Base-by-base conservation (phyloP, 2,888 invertebrate genomes). In the Poecilus cupreus region DNA sequence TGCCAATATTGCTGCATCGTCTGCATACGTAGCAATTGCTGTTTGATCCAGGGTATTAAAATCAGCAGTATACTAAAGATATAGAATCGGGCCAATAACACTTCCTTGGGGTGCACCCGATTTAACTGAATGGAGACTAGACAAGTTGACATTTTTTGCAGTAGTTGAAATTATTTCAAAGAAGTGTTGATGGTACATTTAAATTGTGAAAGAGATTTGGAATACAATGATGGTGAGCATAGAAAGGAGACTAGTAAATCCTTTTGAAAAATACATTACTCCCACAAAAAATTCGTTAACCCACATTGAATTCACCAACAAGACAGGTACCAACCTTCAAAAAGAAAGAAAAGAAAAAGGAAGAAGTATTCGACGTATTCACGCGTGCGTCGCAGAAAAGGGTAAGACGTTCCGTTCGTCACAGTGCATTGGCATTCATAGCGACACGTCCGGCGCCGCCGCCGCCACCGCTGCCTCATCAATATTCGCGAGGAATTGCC, bases 401-500 rank as follows among this genome's bases (percentile, higher is more conserved):
- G 37, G 37, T 32, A 68, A 68, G 72, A 72, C 72, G 72, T 70
- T 43, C 64, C 60, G 60, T 70, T 72, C 72, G 72, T 46, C 72
- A 72, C 46, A 76, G 76, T 78, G 84, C 84, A 85, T 85, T 85
- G 84, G 83, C 84, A 88, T 88, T 87, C 87, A 87, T 84, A 86
- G 84, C 86, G 85, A 37, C 79, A 70, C 68, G 79, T 79, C 84
- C 85, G 83, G 84, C 83, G n/a, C 84, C 85, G 83, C 84, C 83
- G 83, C 85, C 84, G 83, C 83, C 83, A 83, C 54, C 76, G 64
- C 24, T 83, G 83, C 83, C 86, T 87, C 86, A 88, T 88, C 87
- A 88, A 88, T 87, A 88, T 88, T 88, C 87, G 87, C 85, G 84
- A 86, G 85, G 87, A 87, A 87, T 87, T 86, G 87, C 87, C 85